Conservation (phyloP, 2,797 vertebrate genomes). For the Siniperca obscura region DNA sequence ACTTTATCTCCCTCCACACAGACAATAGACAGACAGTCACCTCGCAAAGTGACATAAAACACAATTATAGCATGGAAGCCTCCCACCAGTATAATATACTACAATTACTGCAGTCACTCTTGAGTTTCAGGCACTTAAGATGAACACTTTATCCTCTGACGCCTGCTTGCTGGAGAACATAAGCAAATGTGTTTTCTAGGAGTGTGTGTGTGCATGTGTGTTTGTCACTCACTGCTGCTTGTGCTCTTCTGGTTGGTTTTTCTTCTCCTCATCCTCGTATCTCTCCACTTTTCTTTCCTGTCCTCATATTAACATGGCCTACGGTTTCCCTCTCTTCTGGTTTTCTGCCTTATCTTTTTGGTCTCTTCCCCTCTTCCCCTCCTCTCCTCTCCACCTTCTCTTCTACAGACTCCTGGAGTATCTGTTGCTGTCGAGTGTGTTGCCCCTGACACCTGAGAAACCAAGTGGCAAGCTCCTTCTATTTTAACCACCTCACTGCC, state of each 20-base stretch:
- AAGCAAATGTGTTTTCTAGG: slow-evolving; percentile 34
- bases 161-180: slow-evolving; percentile 33
- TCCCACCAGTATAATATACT: slow-evolving; percentile 15
- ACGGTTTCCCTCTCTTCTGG: slow-evolving; percentile 5
- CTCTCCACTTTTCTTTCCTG: slow-evolving; percentile 12
- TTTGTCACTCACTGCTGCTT: slow-evolving; percentile 57
- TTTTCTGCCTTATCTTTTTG: slow-evolving; percentile 28
- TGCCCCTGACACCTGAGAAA: slow-evolving; percentile 77
- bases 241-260: slow-evolving; percentile 14
- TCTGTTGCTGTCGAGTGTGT: slow-evolving; percentile 76
- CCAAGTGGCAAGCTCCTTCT: slow-evolving; percentile 42
- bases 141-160: slow-evolving; percentile 34
- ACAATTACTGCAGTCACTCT: slow-evolving; percentile 40
- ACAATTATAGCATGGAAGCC: slow-evolving; percentile 32
- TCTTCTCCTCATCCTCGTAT: background rate
- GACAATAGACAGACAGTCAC: slow-evolving; percentile 70
- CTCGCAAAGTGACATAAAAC: slow-evolving; percentile 58
- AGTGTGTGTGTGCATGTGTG: slow-evolving; percentile 20
- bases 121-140: slow-evolving; percentile 43
- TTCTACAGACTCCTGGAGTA: slow-evolving; percentile 55
- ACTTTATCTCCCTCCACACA: slow-evolving; percentile 67
- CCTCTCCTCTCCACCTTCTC: slow-evolving; percentile 38
- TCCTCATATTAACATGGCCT: slow-evolving; percentile 43
- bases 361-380: slow-evolving; percentile 23
- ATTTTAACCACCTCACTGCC: slow-evolving; percentile 76